These are phyloP conservation scores for Apoda limacodes DNA, from an alignment of 2,888 invertebrate genomes.

Conservation along the genomic window DNA sequence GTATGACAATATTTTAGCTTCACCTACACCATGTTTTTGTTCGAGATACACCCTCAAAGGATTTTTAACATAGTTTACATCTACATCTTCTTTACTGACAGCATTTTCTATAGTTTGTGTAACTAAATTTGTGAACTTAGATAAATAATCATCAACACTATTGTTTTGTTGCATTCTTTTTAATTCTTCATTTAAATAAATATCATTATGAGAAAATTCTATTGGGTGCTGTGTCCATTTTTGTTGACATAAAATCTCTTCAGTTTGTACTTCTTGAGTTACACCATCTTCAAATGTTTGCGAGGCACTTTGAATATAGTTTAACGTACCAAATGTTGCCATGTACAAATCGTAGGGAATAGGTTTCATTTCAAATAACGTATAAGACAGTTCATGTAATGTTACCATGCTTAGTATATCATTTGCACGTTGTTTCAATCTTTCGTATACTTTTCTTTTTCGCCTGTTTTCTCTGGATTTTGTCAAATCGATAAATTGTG, in stretches of 20 bases:
- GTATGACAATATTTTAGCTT: constrained; percentile 39
- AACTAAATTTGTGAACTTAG: constrained; percentile 28
- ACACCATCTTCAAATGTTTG: constrained; percentile 61
- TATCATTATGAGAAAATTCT: constrained; percentile 41
- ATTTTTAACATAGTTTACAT: constrained; percentile 37
- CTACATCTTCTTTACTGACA: constrained; percentile 21
- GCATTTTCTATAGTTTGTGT: constrained; percentile 19
- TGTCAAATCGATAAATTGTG: constrained; percentile 50
- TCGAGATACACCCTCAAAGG: constrained; percentile 50
- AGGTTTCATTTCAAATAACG: constrained; percentile 58
- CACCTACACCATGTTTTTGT: constrained; percentile 52
- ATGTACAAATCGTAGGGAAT: constrained; percentile 59
- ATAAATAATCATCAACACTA: constrained; percentile 33
- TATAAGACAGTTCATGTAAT: constrained; percentile 54
- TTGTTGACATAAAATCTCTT: constrained; percentile 31
- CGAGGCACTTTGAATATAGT: constrained; percentile 45
- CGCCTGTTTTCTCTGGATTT: constrained; percentile 44
- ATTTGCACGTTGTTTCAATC: constrained; percentile 41
- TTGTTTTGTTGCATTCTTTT: constrained; percentile 30
- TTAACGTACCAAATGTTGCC: constrained; percentile 51
- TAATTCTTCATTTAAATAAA: constrained; percentile 25
- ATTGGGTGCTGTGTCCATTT: constrained; percentile 61
- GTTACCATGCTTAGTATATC: constrained; percentile 54
- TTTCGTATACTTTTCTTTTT: constrained; percentile 35
- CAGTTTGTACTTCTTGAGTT: constrained; percentile 49